Evolutionary conservation across 1,140 invertebrate species (phyloP).

Genomic region (Archegozetes longisetosus): DNA sequence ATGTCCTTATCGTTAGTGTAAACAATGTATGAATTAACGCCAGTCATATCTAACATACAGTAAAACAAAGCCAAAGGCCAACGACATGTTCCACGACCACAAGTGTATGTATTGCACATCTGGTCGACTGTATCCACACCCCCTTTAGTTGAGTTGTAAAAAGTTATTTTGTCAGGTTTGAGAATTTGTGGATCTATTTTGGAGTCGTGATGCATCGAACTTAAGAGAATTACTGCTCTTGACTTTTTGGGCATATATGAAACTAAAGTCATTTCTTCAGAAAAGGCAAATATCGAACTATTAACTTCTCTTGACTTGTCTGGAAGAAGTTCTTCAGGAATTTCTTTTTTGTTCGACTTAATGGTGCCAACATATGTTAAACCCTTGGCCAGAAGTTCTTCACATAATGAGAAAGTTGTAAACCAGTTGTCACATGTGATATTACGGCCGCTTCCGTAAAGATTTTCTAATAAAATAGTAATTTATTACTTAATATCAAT

Average conservation of each 20-base stretch:
- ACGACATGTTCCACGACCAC: conserved; percentile 25
- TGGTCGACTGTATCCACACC: conserved; percentile 32
- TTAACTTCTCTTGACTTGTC: conserved; percentile 10
- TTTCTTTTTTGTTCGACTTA: conserved; percentile 17
- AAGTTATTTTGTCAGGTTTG: conserved; percentile 30
- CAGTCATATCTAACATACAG: conserved; percentile 15
- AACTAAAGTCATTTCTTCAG: conserved; percentile 16
- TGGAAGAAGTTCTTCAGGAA: conserved; percentile 15
- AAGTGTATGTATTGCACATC: conserved; percentile 27
- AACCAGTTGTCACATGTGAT: conserved; percentile 20
- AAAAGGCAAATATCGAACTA: conserved; percentile 14
- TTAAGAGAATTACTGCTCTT: conserved; percentile 20
- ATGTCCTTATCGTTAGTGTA: neutral
- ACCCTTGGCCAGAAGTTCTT: conserved; percentile 15
- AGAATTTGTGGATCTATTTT: conserved; percentile 12
- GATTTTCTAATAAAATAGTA: too few relatives aligned
- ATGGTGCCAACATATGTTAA: conserved; percentile 20
- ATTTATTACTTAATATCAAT: too few relatives aligned
- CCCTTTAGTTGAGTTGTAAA: conserved; percentile 32
- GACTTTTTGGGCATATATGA: conserved; percentile 22
- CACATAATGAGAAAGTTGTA: conserved; percentile 12
- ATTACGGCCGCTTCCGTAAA: too few relatives aligned
- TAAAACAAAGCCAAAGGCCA: conserved; percentile 27
- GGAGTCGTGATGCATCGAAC: conserved; percentile 20
- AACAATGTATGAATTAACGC: conserved; percentile 14